phyloP scores from a whole-genome alignment of 1,140 invertebrate species.

The Amyelois transitella region DNA sequence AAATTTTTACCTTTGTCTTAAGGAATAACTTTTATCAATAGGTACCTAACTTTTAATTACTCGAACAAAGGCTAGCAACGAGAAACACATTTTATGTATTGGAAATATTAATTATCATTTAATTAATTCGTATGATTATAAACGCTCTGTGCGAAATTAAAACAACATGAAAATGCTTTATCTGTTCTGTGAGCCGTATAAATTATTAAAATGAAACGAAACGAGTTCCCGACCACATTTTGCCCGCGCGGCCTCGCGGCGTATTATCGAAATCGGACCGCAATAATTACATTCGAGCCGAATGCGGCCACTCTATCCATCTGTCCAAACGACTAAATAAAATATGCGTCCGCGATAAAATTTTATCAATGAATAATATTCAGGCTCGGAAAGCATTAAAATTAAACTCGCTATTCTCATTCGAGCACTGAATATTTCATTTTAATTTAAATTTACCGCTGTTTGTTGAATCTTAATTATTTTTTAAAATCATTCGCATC shows the following conservation, averaged over 20 bases:
- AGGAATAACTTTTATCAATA: too few species aligned
- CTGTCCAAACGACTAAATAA: conserved; percentile 58
- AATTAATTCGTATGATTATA: neutral
- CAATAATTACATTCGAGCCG: conserved; percentile 69
- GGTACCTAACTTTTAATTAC: too few species aligned
- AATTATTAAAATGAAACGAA: conserved; percentile 70
- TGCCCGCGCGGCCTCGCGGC: conserved; percentile 53
- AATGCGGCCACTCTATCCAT: conserved; percentile 56
- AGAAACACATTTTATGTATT: too few species aligned
- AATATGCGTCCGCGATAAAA: conserved; percentile 54
- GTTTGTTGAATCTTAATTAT: neutral
- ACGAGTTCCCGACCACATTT: conserved; percentile 60
- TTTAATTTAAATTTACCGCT: neutral
- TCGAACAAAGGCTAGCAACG: too few species aligned
- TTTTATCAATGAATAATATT: conserved; percentile 55
- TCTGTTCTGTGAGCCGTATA: conserved; percentile 49
- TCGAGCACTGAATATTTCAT: neutral
- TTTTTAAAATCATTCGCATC: neutral
- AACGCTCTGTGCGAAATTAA: conserved; percentile 19
- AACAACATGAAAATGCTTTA: conserved; percentile 54
- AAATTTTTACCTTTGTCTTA: too few species aligned
- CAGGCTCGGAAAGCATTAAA: conserved; percentile 24
- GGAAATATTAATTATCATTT: conserved; percentile 10
- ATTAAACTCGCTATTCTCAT: conserved; percentile 34
- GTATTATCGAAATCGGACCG: conserved; percentile 69